Conservation (phyloP, 2,797 vertebrate genomes). For the Sebastes aleutianus region DNA sequence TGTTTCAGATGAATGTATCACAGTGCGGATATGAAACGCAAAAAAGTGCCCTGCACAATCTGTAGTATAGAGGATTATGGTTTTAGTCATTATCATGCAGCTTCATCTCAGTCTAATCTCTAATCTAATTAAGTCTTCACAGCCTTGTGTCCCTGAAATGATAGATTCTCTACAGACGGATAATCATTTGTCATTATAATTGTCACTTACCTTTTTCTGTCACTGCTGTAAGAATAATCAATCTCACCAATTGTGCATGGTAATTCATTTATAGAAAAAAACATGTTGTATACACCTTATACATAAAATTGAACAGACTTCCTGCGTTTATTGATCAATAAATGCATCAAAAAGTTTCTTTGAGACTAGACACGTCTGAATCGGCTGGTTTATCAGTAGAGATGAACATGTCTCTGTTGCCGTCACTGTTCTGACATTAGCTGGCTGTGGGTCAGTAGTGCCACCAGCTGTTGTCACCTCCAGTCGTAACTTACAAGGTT, state of each 20-base stretch:
- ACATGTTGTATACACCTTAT: neutral
- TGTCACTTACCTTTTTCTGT: neutral
- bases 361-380: neutral
- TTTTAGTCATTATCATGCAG: neutral
- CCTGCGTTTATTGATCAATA: neutral
- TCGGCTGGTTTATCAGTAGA: neutral
- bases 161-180: neutral
- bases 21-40: neutral
- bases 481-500: conserved; percentile 22
- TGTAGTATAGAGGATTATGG: neutral
- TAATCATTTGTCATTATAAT: neutral
- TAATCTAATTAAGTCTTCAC: neutral
- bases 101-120: neutral
- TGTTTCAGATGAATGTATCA: neutral
- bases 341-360: neutral
- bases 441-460: neutral
- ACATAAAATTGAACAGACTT: neutral
- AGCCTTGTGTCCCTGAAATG: neutral
- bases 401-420: neutral
- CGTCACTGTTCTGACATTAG: conserved; percentile 11
- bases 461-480: conserved; percentile 50
- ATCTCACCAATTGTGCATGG: neutral
- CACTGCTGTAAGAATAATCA: neutral
- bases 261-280: neutral
- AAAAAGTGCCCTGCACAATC: neutral